Base-by-base conservation (phyloP, 2,797 vertebrate genomes). In the Pangasius sanitwongsei region DNA sequence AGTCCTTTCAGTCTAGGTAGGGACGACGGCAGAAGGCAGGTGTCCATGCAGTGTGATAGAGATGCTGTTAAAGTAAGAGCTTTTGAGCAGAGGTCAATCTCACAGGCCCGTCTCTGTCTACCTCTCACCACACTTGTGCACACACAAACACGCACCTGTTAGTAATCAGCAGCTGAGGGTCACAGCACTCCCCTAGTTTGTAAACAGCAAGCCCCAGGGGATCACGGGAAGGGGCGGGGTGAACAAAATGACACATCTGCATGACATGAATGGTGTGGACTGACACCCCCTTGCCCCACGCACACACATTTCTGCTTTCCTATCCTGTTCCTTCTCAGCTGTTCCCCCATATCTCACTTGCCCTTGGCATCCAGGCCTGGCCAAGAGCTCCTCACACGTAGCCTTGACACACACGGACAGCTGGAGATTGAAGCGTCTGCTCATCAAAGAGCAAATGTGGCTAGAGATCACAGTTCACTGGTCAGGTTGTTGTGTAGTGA, bases 101-200 rank as follows among this genome's bases (percentile, higher is more conserved):
- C 82, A 81, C 89, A 92, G 85, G 77, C 90, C 90, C 81, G 59
- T 89, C 88, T 85, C 91, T 59, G 67, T 88, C 82, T 85, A 44
- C 44, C 63, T 55, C 20, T 85, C 8, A 18, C 59, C 86, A 25
- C 85, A 87, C 31, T 81, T 81, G 83, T 55, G 50, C 75, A 6
- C 72, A 82, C 85, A 89, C 80, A 34, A 83, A 48, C 88, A 89
- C 86, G 89, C 94, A 96, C 94, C 94, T 96, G 95, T 95, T 93
- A 90, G 85, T 88, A 50, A 90, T 48, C 59, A 92, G 95, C 95
- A 95, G 96, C 95, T 96, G 95, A 94, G 91, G 94, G 94, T 94
- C 93, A 92, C 92, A 89, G 89, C 90, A 70, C 90, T 89, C 92
- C 90, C 70, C 25, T 65, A 83, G 89, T 93, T 92, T 93, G 94